Percentiles rank a stretch among this genome's conserved stretches.
Evolutionary conservation across 1,140 invertebrate species (phyloP).

Genomic region (Mizuhopecten yessoensis): DNA sequence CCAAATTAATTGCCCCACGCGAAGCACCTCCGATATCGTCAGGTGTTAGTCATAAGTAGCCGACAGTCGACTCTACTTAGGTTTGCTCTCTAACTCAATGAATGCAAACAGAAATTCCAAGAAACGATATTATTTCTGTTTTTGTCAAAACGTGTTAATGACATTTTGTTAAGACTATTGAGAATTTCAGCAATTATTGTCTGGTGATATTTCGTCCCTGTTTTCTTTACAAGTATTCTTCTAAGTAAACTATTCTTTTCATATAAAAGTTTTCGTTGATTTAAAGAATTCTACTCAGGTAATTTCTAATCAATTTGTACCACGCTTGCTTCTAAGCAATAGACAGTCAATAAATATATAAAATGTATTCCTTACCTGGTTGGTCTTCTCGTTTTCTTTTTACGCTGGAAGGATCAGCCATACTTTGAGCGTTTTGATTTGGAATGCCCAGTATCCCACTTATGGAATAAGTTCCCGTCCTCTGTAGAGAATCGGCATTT

Average conservation of each 20-base stretch:
- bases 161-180: too few relatives aligned
- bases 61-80: neutral
- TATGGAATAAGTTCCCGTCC: constrained; percentile 64
- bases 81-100: neutral
- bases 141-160: too few relatives aligned
- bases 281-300: too few relatives aligned
- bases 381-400: constrained; percentile 68
- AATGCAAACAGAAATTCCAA: neutral
- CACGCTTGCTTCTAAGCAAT: too few relatives aligned
- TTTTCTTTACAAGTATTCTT: too few relatives aligned
- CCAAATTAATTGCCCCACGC: constrained; percentile 36
- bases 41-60: neutral
- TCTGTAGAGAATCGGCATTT: constrained; percentile 63
- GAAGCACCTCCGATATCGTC: neutral
- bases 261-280: too few relatives aligned
- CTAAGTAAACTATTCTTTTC: neutral
- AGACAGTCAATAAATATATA: too few relatives aligned
- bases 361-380: constrained; percentile 53
- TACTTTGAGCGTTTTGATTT: constrained; percentile 59
- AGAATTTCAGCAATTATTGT: too few relatives aligned
- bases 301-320: too few relatives aligned
- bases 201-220: too few relatives aligned
- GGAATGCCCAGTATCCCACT: constrained; percentile 68
- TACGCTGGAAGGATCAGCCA: constrained; percentile 57
- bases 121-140: neutral